A percentile compares a stretch with the other conserved stretches of the same genome.
Evolutionary conservation across 2,113 vertebrate species (phyloP).

Genomic region (Tragelaphus buxtoni): DNA sequence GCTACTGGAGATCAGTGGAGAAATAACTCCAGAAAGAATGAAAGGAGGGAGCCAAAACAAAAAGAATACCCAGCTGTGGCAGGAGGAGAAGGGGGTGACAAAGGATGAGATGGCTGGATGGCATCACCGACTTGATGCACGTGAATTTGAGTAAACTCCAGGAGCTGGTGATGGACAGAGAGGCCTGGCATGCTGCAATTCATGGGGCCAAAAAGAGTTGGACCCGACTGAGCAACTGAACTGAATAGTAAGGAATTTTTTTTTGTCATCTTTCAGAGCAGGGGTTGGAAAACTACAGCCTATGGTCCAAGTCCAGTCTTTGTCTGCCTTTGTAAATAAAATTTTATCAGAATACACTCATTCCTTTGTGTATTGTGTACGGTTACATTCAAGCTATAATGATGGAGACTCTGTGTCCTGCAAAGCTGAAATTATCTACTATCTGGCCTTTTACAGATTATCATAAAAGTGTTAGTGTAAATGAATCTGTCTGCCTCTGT

Average conservation of each 20-base stretch:
- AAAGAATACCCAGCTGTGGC: no score
- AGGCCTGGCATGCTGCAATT: fast-evolving
- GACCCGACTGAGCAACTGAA: no score
- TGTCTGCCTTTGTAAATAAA: neutral
- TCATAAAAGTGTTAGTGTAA: neutral
- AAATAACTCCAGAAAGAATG: no score
- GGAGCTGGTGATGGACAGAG: no score
- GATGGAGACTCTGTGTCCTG: neutral
- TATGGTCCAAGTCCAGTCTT: neutral
- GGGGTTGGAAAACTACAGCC: neutral
- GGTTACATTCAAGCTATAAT: neutral
- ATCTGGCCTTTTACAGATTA: neutral
- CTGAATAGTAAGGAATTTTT: neutral
- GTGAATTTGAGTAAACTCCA: no score
- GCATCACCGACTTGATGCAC: no score
- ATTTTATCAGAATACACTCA: neutral
- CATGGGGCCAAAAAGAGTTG: no score
- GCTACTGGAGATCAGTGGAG: no score
- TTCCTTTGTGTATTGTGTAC: neutral
- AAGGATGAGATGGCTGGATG: no score
- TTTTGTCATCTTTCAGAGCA: neutral
- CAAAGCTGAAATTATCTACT: neutral
- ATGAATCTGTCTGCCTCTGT: neutral
- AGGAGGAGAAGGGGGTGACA: no score
- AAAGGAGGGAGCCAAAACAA: no score